These are phyloP conservation scores for Amphipoea oculea DNA, from an alignment of 2,888 invertebrate genomes.

Conservation along the genomic window DNA sequence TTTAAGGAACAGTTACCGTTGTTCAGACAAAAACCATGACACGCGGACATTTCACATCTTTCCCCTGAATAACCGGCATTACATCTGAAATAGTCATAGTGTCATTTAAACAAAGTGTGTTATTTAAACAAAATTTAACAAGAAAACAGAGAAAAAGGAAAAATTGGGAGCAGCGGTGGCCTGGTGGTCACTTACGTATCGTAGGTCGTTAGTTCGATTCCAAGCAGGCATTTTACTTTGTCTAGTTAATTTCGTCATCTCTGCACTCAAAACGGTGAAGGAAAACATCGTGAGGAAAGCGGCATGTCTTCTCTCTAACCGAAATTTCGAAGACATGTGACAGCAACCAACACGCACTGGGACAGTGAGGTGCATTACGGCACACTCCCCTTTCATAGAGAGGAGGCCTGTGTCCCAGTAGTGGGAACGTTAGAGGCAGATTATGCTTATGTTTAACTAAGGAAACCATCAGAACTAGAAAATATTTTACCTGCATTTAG, in stretches of 20 bases:
- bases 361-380: too few relatives aligned
- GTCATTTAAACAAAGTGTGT: too few relatives aligned
- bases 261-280: neutral
- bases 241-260: neutral
- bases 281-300: neutral
- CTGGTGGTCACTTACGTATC: too few relatives aligned
- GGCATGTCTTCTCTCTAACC: neutral
- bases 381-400: neutral
- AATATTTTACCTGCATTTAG: constrained; percentile 10
- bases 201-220: neutral
- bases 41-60: neutral
- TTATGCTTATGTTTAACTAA: neutral
- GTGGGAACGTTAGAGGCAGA: neutral
- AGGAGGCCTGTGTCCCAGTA: too few relatives aligned
- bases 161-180: neutral
- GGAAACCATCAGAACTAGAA: neutral
- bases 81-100: constrained; percentile 77
- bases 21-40: neutral
- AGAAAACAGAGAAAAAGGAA: neutral
- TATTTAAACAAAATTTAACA: neutral
- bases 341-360: neutral
- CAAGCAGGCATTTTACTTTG: neutral
- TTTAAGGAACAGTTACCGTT: neutral
- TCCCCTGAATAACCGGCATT: constrained; percentile 31
- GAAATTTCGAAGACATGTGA: neutral